These are phyloP conservation scores for Tetramorium simillimum DNA, from an alignment of 1,140 invertebrate species.

Conservation along the genomic window DNA sequence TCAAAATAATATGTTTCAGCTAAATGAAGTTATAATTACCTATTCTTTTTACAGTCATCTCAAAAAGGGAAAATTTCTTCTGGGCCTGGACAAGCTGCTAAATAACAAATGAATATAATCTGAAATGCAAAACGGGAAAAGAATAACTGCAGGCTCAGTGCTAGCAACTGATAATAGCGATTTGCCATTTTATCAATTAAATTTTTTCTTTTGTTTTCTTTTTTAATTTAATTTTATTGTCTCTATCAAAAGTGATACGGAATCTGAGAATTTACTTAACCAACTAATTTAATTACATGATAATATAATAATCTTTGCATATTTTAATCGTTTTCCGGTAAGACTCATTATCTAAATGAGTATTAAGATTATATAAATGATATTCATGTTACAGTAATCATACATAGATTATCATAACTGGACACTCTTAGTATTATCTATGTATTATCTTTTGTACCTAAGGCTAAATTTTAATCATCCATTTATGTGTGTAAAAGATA, in stretches of 20 bases:
- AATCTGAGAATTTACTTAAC: conserved; percentile 15
- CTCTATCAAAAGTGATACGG: not conserved
- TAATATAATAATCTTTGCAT: not conserved
- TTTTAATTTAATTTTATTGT: not conserved
- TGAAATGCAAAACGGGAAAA: conserved; percentile 75
- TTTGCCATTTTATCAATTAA: conserved; percentile 21
- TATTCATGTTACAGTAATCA: not conserved
- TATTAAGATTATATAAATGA: conserved; percentile 11
- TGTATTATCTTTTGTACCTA: conserved; percentile 28
- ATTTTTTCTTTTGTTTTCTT: conserved; percentile 9
- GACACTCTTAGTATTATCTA: conserved; percentile 25
- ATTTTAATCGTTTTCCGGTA: conserved; percentile 17
- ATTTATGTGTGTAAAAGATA: not conserved
- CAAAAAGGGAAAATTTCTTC: conserved; percentile 81
- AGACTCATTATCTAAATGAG: too few relatives aligned
- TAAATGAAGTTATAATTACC: too few relatives aligned
- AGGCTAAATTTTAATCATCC: not conserved
- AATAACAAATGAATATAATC: conserved; percentile 81
- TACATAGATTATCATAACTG: conserved; percentile 35
- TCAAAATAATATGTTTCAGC: too few relatives aligned
- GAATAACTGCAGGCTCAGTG: conserved; percentile 63
- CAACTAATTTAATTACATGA: conserved; percentile 24
- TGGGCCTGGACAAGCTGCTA: conserved; percentile 78
- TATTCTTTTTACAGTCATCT: too few relatives aligned
- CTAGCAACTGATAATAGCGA: conserved; percentile 66